phyloP scores from a whole-genome alignment of 2,113 vertebrate genomes.

The Chloebia gouldiae region DNA sequence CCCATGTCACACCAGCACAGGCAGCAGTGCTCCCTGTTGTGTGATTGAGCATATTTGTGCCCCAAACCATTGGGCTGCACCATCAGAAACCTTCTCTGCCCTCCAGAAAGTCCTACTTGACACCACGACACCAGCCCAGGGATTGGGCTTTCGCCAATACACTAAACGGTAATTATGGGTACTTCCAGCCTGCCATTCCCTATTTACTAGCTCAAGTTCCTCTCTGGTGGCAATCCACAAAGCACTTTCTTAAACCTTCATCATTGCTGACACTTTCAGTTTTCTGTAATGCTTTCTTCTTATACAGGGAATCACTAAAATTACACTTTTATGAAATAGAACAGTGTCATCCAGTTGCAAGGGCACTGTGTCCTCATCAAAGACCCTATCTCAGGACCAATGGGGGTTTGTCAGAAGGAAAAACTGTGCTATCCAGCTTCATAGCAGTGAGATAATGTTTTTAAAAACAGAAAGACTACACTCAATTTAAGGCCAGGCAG shows the following conservation, averaged over 20 bases:
- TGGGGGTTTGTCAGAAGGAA: background rate
- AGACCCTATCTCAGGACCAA: background rate
- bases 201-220: background rate
- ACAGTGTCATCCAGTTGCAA: background rate
- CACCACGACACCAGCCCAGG: background rate
- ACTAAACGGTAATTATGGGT: background rate
- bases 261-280: background rate
- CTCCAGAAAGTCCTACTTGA: background rate
- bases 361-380: background rate
- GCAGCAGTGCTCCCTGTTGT: background rate
- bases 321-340: background rate
- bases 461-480: background rate
- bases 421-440: background rate
- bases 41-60: rapidly evolving
- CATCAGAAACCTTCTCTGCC: background rate
- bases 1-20: background rate
- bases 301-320: background rate
- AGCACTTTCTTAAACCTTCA: background rate
- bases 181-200: background rate
- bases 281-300: background rate
- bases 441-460: background rate
- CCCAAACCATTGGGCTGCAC: background rate
- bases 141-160: background rate
- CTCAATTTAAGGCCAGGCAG: background rate
- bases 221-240: background rate